Evolutionary conservation across 2,888 invertebrate species (phyloP), one percentile per base, ranked within the genome.

Genomic region (Leucophora obtusa): DNA sequence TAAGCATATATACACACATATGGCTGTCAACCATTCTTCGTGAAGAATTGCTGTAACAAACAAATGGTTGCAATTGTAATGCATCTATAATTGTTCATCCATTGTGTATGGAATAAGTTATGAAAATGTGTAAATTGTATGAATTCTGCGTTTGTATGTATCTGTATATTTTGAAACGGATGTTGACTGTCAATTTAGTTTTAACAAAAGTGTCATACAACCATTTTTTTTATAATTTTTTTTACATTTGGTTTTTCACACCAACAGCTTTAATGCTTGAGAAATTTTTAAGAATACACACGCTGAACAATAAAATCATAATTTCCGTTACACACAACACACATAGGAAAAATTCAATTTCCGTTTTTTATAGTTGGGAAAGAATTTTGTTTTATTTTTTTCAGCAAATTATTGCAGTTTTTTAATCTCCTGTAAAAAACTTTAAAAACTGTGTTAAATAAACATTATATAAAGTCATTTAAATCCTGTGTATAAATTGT

Each of bases 401-500:
- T 11, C 21, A 38, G n/a, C 53, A 65, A 65, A 65, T 65, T 65
- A 65, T 65, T 53, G 38, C 53, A 53, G 17, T 54, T 65, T 65
- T 56, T 75, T 69, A 69, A 75, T 62, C 69, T 76, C 1, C 58
- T 47, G 53, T 18, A n/a, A 15, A 24, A 60, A 66, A 65, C 17
- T 51, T 24, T 33, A 53, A 60, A 81, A 81, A 81, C 73, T 81
- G 77, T 81, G 81, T 81, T 81, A 81, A 77, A 81, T 73, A 81
- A 81, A 81, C 70, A 77, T 81, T 62, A 53, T 18, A 72, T 72
- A 81, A 73, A 77, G 69, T 81, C 77, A 77, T 73, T 81, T 81
- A 81, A 81, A 81, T 81, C 68, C 80, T 69, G 54, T 75, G 53
- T 79, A 60, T 59, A 28, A 21, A 21, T 21, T 9, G 35, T 38